A percentile compares a stretch with the other conserved stretches of the same genome.
phyloP scores from a whole-genome alignment of 2,888 invertebrate species.

The Drosophila quasianomalipes region DNA sequence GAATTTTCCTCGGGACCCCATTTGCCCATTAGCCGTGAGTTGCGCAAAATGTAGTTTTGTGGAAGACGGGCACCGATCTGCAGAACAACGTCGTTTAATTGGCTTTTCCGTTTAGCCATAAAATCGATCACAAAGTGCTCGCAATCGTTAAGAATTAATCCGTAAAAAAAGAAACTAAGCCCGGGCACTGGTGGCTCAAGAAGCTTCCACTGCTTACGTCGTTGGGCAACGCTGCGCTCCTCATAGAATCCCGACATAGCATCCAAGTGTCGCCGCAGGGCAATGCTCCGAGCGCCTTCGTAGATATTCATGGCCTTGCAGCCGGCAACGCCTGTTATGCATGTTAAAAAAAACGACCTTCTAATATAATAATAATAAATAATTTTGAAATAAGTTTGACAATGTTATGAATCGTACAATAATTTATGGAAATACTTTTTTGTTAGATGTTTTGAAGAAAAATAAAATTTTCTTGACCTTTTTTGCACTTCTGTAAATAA shows the following conservation, averaged over 20 bases:
- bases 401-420: background rate
- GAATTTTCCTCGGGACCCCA: slow-evolving; percentile 92
- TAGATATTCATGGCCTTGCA: slow-evolving; percentile 51
- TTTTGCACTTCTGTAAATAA: background rate
- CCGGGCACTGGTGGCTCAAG: slow-evolving; percentile 49
- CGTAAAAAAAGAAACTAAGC: slow-evolving; percentile 60
- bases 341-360: slow-evolving; percentile 27
- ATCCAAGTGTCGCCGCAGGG: slow-evolving; percentile 54
- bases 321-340: slow-evolving; percentile 15
- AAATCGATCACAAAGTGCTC: slow-evolving; percentile 68
- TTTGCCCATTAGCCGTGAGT: slow-evolving; percentile 88
- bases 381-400: slow-evolving; percentile 30
- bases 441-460: background rate
- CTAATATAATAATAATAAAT: background rate
- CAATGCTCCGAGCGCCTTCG: slow-evolving; percentile 48
- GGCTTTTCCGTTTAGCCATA: slow-evolving; percentile 2
- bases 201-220: slow-evolving; percentile 37
- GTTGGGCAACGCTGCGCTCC: slow-evolving; percentile 42
- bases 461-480: background rate
- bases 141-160: slow-evolving; percentile 53
- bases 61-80: slow-evolving; percentile 92
- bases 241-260: slow-evolving; percentile 62
- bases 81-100: slow-evolving; percentile 87
- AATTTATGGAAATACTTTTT: background rate
- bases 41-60: slow-evolving; percentile 91